These are phyloP conservation scores for Drosophila parthenogenetica DNA, from an alignment of 2,888 invertebrate species.

Conservation along the genomic window DNA sequence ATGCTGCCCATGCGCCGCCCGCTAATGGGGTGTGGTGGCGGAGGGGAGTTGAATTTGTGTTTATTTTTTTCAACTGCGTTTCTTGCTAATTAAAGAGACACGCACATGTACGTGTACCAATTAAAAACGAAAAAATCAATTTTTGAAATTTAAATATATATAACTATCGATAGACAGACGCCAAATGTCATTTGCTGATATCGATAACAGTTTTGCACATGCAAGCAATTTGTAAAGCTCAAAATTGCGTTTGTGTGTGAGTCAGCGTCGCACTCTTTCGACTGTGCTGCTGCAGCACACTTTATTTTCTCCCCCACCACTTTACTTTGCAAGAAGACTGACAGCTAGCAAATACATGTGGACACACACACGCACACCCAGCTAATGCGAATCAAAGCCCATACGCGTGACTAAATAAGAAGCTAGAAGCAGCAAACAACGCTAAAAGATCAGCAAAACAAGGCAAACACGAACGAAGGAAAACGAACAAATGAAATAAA, in stretches of 20 bases:
- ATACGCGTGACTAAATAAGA: slow-evolving; percentile 69
- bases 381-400: slow-evolving; percentile 55
- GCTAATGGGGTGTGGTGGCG: slow-evolving; percentile 3
- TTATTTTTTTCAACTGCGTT: slow-evolving; percentile 19
- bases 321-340: neutral
- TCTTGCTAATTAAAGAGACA: slow-evolving; percentile 63
- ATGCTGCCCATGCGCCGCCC: slow-evolving; percentile 31
- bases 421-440: slow-evolving; percentile 14
- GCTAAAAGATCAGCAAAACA: slow-evolving; percentile 38
- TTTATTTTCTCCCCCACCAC: neutral
- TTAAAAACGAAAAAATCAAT: slow-evolving; percentile 17
- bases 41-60: slow-evolving; percentile 21
- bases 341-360: neutral
- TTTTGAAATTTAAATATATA: neutral
- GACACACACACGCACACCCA: neutral
- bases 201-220: slow-evolving; percentile 32
- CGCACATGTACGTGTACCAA: slow-evolving; percentile 30
- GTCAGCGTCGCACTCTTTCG: slow-evolving; percentile 25
- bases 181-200: slow-evolving; percentile 3
- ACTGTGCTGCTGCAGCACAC: slow-evolving; percentile 3
- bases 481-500: slow-evolving; percentile 40
- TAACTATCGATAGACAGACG: neutral
- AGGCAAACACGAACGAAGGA: slow-evolving; percentile 22
- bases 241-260: slow-evolving; percentile 22
- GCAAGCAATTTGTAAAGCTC: slow-evolving; percentile 13